phyloP scores from a whole-genome alignment of 2,113 vertebrate genomes.

The Lates calcarifer region DNA sequence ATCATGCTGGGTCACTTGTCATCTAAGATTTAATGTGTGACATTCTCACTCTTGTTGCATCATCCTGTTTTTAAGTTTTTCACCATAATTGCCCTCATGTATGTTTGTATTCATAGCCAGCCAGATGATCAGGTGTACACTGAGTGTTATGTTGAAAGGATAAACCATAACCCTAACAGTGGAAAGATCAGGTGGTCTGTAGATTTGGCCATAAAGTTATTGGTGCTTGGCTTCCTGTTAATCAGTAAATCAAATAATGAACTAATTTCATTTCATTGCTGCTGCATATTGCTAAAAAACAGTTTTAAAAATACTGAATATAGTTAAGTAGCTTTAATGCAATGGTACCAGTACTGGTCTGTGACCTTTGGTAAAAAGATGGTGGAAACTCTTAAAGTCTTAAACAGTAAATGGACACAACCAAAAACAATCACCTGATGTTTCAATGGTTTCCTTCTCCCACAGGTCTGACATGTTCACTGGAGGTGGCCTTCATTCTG shows the following conservation, averaged over 20 bases:
- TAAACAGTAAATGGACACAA: not conserved
- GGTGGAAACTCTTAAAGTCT: not conserved
- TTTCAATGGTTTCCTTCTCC: constrained; percentile 34
- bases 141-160: too few species aligned
- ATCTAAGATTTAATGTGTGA: not conserved
- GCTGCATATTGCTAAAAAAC: too few species aligned
- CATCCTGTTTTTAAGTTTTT: not conserved
- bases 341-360: not conserved
- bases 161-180: too few species aligned
- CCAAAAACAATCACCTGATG: not conserved
- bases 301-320: too few species aligned
- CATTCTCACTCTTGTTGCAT: not conserved
- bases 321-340: not conserved
- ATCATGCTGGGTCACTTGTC: too few species aligned
- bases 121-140: too few species aligned
- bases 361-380: not conserved
- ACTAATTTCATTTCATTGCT: not conserved
- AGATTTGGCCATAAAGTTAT: too few species aligned
- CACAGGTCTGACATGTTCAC: constrained; percentile 83
- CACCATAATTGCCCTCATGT: not conserved
- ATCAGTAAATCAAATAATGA: not conserved
- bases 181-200: too few species aligned
- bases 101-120: not conserved
- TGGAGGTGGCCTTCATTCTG: constrained; percentile 90
- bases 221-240: not conserved